Percentiles rank a stretch among this genome's conserved stretches.
These are phyloP conservation scores for Solenopsis fugax DNA, from an alignment of 1,140 invertebrate genomes.

Conservation along the genomic window DNA sequence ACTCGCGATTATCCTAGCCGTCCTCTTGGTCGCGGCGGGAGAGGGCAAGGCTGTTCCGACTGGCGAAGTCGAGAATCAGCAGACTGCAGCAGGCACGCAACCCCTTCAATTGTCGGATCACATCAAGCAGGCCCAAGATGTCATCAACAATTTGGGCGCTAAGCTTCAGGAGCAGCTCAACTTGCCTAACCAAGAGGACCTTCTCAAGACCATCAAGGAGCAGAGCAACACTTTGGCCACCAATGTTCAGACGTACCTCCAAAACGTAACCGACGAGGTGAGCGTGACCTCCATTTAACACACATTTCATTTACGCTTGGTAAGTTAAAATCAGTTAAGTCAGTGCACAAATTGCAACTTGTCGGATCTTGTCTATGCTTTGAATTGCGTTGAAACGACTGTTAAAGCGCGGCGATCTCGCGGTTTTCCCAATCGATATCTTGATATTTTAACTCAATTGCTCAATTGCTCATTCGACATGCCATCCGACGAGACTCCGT, in stretches of 20 bases:
- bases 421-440: too few species aligned
- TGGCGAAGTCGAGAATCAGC: conserved; percentile 30
- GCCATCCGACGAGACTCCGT: too few species aligned
- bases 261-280: conserved; percentile 77
- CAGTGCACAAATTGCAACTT: too few species aligned
- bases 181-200: conserved; percentile 76
- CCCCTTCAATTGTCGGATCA: conserved; percentile 67
- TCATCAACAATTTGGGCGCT: conserved; percentile 70
- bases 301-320: background rate
- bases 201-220: conserved; percentile 76
- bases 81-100: conserved; percentile 23
- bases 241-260: conserved; percentile 76
- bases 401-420: too few species aligned
- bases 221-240: conserved; percentile 75
- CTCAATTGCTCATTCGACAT: background rate
- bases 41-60: conserved; percentile 45
- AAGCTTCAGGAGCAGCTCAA: conserved; percentile 77
- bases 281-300: conserved; percentile 4
- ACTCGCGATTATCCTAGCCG: conserved; percentile 58
- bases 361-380: background rate
- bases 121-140: conserved; percentile 74
- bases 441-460: too few species aligned
- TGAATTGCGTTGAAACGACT: too few species aligned
- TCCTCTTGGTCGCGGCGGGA: conserved; percentile 48
- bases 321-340: too few species aligned